phyloP scores from a whole-genome alignment of 2,113 vertebrate species.

The Cynocephalus volans region DNA sequence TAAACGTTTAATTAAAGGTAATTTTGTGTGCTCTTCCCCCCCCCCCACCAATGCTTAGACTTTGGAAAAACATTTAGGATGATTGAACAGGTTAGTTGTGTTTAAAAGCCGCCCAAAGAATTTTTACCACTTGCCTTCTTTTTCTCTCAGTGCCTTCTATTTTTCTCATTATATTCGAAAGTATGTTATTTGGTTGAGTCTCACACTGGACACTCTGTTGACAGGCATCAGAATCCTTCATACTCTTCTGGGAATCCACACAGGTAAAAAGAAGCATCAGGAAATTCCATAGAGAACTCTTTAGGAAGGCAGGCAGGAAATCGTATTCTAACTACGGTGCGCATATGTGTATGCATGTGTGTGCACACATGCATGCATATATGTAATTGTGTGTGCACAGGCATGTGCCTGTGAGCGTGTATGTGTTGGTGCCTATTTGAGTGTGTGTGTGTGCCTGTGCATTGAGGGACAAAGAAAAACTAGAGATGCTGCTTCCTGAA shows the following conservation, averaged over 20 bases:
- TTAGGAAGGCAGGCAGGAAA: not conserved
- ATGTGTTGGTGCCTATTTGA: not conserved
- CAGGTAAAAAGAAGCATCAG: not conserved
- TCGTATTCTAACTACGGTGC: not conserved
- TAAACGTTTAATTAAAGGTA: not conserved
- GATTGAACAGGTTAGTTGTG: not conserved
- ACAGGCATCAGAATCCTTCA: constrained; percentile 7
- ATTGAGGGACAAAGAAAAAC: not conserved
- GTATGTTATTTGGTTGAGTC: not conserved
- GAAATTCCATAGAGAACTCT: not conserved
- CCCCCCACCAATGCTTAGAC: not conserved
- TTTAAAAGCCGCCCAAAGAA: constrained; percentile 46
- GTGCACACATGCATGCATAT: rapidly evolving
- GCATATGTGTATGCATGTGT: not conserved
- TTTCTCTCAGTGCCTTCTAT: not conserved
- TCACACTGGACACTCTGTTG: not conserved
- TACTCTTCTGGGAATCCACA: not conserved
- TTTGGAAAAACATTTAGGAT: constrained; percentile 17
- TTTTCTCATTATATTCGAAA: not conserved
- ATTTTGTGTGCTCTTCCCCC: not conserved
- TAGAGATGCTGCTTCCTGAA: not conserved
- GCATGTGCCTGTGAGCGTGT: not conserved
- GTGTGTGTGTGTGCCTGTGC: too few relatives aligned
- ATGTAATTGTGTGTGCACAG: not conserved
- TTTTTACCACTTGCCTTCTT: not conserved